A percentile compares a stretch with the other conserved stretches of the same genome.
phyloP scores from a whole-genome alignment of 1,140 invertebrate species.

The Schmidtea mediterranea region DNA sequence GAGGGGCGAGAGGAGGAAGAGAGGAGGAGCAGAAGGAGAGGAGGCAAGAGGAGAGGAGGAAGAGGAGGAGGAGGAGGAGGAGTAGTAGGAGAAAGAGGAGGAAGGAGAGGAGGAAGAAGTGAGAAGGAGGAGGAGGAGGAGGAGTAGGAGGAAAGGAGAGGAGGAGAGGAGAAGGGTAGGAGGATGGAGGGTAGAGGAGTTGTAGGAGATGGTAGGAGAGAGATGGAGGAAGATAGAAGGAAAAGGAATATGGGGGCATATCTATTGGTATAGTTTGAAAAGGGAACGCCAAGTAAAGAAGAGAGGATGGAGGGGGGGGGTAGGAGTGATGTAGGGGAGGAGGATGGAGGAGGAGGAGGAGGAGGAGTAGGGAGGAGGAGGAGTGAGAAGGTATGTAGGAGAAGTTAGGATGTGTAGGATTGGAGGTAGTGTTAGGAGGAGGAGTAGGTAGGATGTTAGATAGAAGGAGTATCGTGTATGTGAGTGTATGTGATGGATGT shows the following conservation, averaged over 20 bases:
- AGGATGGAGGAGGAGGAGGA: neutral
- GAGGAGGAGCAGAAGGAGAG: neutral
- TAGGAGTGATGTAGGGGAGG: neutral
- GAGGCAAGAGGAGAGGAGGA: neutral
- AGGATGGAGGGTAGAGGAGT: neutral
- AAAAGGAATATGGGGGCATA: too few relatives aligned
- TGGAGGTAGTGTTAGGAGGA: neutral
- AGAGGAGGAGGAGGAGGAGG: neutral
- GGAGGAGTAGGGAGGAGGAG: neutral
- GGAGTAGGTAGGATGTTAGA: neutral
- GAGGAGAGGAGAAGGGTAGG: neutral
- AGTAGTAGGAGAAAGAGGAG: neutral
- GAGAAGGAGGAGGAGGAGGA: neutral
- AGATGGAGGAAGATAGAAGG: neutral
- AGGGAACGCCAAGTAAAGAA: neutral
- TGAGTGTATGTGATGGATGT: neutral
- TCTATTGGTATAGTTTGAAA: too few relatives aligned
- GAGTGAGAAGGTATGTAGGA: neutral
- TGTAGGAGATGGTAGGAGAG: neutral
- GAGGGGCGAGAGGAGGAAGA: neutral
- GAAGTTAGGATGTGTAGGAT: neutral
- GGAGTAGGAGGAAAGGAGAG: neutral
- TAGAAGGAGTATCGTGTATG: neutral
- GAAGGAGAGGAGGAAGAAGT: neutral
- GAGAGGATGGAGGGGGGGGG: neutral